A percentile compares a stretch with the other conserved stretches of the same genome.
These are phyloP conservation scores for Pitta sordida DNA, from an alignment of 2,113 vertebrate genomes.

Conservation along the genomic window DNA sequence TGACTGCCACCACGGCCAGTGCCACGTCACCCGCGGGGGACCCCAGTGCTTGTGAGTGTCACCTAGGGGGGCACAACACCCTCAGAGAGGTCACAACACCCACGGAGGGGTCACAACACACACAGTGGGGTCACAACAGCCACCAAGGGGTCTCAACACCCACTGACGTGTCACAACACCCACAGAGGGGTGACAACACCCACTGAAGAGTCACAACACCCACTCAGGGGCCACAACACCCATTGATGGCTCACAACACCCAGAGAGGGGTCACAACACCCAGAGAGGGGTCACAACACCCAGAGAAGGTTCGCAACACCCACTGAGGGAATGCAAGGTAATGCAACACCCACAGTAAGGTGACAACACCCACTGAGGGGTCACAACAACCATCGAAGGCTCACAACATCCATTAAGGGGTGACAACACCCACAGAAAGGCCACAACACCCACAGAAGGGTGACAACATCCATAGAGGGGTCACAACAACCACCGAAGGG, in stretches of 20 bases:
- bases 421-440: background rate
- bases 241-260: too few relatives aligned
- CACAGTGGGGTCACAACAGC: rapidly evolving
- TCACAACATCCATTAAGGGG: background rate
- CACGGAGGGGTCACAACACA: rapidly evolving
- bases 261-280: too few relatives aligned
- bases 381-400: too few relatives aligned
- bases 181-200: background rate
- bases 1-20: background rate
- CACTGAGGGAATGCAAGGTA: too few relatives aligned
- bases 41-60: background rate
- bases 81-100: background rate
- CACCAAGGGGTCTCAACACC: background rate
- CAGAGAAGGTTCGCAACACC: too few relatives aligned
- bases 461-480: too few relatives aligned
- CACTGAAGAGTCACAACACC: background rate
- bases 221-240: background rate
- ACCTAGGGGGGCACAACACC: background rate
- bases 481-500: too few relatives aligned
- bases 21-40: background rate
- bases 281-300: too few relatives aligned
- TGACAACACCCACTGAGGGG: too few relatives aligned
- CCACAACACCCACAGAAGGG: too few relatives aligned
- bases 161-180: background rate
- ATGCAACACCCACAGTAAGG: too few relatives aligned